Base-by-base conservation (phyloP, 2,113 vertebrate species). In the Leucosticte australis region DNA sequence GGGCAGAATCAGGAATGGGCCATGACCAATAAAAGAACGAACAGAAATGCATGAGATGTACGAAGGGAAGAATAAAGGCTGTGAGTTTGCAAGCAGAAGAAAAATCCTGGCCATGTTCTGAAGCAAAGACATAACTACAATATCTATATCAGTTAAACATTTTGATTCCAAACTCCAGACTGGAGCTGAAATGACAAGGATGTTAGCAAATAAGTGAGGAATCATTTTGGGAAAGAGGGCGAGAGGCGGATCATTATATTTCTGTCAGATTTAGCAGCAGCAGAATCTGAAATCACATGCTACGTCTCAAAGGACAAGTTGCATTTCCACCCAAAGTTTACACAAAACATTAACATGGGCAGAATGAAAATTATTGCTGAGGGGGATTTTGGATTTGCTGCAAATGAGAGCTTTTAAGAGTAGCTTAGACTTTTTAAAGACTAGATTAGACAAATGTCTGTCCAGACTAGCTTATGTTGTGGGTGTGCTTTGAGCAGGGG, bases 381-480 rank as follows among this genome's bases (percentile, higher is more conserved):
- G 39, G 18, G 27, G 76, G 62, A 87, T 91, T 96, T 91, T 74
- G 73, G 92, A 94, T 94, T 95, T 96, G 35, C 47, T 59, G 26
- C 75, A 85, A 90, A 44, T 46, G 64, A 90, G 79, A 81, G 56
- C 42, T 92, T 88, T 80, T 75, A 83, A 92, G 76, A 94, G 52
- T 80, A 95, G 68, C 80, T 96, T 95, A 94, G 94, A 90, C 86
- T 63, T 92, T 96, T 92, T 87, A 93, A 97, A 95, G 86, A 92
- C 68, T 90, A 91, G 94, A 96, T 96, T 92, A 97, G 89, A 89
- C 88, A 86, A 96, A 86, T 64, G 24, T 81, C 94, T 89, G 71
- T 70, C 86, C 80, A 90, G 80, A 95, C 83, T 81, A 92, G 94
- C 59, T 92, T 95, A 93, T 94, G 60, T 69, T 78, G 35, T 56